These are phyloP conservation scores for Periophthalmodon schlosseri DNA, from an alignment of 2,113 vertebrate genomes.

Conservation along the genomic window DNA sequence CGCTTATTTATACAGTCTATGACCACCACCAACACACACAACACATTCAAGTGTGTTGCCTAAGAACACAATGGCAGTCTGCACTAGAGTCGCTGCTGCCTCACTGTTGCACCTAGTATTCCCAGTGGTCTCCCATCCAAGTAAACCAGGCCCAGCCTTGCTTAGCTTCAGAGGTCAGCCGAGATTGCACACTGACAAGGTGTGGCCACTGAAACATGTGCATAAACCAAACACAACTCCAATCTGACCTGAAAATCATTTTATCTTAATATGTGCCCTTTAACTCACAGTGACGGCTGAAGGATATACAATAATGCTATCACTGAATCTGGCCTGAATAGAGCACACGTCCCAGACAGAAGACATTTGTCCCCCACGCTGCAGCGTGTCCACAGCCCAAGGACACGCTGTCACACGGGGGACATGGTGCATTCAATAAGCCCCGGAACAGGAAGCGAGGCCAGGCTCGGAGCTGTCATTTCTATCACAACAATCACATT, in stretches of 20 bases:
- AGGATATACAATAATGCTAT: not conserved
- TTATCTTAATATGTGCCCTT: not conserved
- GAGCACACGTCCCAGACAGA: not conserved
- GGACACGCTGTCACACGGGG: slow-evolving; percentile 5
- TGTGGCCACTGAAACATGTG: too few relatives aligned
- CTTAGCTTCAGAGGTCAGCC: too few relatives aligned
- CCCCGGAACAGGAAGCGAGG: slow-evolving; percentile 3
- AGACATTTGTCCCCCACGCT: not conserved
- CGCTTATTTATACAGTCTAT: too few relatives aligned
- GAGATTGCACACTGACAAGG: too few relatives aligned
- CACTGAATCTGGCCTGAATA: not conserved
- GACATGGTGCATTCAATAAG: slow-evolving; percentile 8
- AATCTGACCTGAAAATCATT: not conserved
- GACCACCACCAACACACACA: too few relatives aligned
- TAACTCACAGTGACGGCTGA: not conserved
- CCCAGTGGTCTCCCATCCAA: too few relatives aligned
- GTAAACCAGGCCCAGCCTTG: too few relatives aligned
- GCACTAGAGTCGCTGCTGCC: too few relatives aligned
- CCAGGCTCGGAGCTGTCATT: not conserved
- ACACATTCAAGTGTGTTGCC: too few relatives aligned
- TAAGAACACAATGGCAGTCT: too few relatives aligned
- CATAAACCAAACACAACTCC: too few relatives aligned
- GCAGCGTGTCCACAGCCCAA: not conserved
- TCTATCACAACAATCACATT: slow-evolving; percentile 9
- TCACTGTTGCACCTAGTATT: too few relatives aligned